A percentile compares a stretch with the other conserved stretches of the same genome.
These are phyloP conservation scores for Tangara arthus DNA, from an alignment of 2,797 vertebrate species.

Conservation along the genomic window DNA sequence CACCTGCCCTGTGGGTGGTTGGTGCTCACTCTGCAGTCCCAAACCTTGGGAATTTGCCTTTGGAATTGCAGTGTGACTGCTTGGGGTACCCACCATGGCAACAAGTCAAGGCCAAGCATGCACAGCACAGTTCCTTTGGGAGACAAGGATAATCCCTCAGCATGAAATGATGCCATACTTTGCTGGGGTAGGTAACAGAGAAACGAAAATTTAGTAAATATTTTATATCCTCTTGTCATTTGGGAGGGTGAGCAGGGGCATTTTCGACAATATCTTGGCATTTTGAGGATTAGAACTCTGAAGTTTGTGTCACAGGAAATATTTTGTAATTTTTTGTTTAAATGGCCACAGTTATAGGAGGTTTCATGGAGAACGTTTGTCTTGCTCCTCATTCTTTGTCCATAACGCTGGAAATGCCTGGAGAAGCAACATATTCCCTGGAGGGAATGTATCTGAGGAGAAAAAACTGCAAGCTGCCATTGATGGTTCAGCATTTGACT, in stretches of 20 bases:
- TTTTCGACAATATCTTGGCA: not conserved
- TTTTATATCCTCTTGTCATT: not conserved
- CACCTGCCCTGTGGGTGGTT: not conserved
- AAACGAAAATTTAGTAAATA: not conserved
- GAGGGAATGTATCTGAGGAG: not conserved
- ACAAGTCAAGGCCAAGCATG: not conserved
- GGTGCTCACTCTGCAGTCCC: fast-evolving
- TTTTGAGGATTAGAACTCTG: not conserved
- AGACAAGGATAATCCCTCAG: not conserved
- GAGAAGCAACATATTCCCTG: not conserved
- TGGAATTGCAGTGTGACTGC: not conserved
- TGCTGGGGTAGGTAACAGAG: not conserved
- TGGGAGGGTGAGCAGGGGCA: not conserved
- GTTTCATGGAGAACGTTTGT: not conserved
- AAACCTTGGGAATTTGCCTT: not conserved
- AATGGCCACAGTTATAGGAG: not conserved
- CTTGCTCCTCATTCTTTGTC: not conserved
- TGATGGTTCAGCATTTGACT: not conserved
- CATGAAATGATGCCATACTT: not conserved
- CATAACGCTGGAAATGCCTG: not conserved
- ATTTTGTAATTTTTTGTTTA: not conserved
- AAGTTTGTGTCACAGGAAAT: not conserved
- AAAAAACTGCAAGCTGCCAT: not conserved
- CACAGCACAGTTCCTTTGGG: not conserved
- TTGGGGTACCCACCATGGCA: not conserved